A percentile compares a stretch with the other conserved stretches of the same genome.
These are phyloP conservation scores for Mesorhabditis sp. DNA, from an alignment of 2,888 invertebrate species.

Conservation along the genomic window DNA sequence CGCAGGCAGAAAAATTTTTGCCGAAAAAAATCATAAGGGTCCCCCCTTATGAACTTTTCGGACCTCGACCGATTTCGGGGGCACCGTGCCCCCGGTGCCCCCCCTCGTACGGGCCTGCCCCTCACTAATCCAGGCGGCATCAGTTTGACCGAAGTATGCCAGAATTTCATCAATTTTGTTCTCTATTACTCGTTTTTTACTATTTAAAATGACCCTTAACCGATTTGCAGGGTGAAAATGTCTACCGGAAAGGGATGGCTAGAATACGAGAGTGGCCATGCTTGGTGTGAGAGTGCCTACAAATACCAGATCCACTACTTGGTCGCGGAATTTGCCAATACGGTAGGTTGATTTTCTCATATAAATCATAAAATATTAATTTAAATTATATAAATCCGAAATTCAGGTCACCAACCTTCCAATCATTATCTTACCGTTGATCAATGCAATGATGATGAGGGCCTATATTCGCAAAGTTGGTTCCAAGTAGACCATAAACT, in stretches of 20 bases:
- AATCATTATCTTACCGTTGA: constrained; percentile 49
- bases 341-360: constrained; percentile 22
- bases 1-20: too few species aligned
- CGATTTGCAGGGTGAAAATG: too few species aligned
- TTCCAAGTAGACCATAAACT: neutral
- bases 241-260: constrained; percentile 30
- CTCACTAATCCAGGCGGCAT: too few species aligned
- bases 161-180: too few species aligned
- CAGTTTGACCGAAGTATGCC: too few species aligned
- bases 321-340: constrained; percentile 53
- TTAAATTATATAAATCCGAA: neutral
- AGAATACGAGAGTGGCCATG: constrained; percentile 52
- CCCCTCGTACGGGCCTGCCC: too few species aligned
- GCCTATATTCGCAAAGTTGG: constrained; percentile 36
- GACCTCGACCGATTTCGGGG: too few species aligned
- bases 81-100: too few species aligned
- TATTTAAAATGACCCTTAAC: too few species aligned
- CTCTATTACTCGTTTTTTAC: too few species aligned
- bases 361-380: neutral
- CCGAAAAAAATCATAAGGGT: too few species aligned
- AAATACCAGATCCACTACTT: constrained; percentile 52
- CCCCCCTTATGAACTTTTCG: too few species aligned
- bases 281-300: constrained; percentile 55
- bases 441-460: constrained; percentile 47
- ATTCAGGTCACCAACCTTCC: constrained; percentile 51